Evolutionary conservation across 2,797 vertebrate genomes (phyloP).

Genomic region (Phataginus tetradactyla): DNA sequence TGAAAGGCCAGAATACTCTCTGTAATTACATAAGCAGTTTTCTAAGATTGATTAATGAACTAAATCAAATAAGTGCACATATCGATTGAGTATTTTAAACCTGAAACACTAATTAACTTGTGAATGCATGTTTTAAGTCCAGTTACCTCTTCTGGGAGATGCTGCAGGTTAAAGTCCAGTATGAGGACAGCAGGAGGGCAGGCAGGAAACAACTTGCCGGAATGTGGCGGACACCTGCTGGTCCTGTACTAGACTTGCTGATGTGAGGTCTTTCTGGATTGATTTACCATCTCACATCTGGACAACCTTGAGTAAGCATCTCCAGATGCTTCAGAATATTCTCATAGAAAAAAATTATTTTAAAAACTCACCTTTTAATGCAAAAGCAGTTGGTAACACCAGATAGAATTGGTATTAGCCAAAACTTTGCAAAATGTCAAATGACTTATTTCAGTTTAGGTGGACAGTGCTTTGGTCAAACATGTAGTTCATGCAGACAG

Average conservation of each 20-base stretch:
- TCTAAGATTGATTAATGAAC: not conserved
- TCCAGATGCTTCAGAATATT: conserved; percentile 36
- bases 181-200: not conserved
- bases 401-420: not conserved
- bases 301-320: not conserved
- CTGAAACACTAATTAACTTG: not conserved
- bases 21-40: not conserved
- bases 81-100: not conserved
- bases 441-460: not conserved
- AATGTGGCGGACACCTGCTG: no score
- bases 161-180: not conserved
- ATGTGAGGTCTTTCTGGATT: not conserved
- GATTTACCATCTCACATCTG: not conserved
- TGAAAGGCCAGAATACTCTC: not conserved
- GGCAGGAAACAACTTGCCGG: not conserved
- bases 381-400: not conserved
- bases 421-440: not conserved
- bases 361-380: not conserved
- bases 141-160: not conserved
- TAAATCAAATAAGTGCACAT: not conserved
- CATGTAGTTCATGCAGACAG: not conserved
- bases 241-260: not conserved
- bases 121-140: not conserved
- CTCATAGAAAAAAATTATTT: not conserved
- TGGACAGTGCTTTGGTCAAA: not conserved